These are phyloP conservation scores for Oxyura jamaicensis DNA, from an alignment of 2,113 vertebrate species.

Conservation along the genomic window DNA sequence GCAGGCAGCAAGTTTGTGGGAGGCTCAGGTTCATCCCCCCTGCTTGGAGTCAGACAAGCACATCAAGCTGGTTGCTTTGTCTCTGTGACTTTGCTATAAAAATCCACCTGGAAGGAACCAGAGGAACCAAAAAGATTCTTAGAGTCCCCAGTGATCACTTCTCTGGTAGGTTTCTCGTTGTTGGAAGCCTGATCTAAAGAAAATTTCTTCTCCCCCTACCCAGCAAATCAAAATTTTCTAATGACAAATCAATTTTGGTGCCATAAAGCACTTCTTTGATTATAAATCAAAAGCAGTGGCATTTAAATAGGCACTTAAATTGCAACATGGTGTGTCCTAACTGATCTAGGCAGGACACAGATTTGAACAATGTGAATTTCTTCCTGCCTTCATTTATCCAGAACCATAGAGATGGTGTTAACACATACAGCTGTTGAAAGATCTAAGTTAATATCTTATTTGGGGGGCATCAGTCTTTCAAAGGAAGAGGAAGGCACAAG, in stretches of 20 bases:
- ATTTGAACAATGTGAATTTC: background rate
- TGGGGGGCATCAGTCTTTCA: accelerated
- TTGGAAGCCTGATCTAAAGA: background rate
- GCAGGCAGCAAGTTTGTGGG: background rate
- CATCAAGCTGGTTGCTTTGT: background rate
- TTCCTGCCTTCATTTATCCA: background rate
- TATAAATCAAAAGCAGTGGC: background rate
- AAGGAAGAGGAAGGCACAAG: background rate
- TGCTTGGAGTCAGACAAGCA: background rate
- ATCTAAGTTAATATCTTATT: background rate
- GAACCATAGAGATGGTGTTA: background rate
- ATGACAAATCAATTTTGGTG: background rate
- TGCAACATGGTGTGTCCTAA: background rate
- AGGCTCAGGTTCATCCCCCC: background rate
- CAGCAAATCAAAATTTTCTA: background rate
- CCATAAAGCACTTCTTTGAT: background rate
- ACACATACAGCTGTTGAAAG: background rate
- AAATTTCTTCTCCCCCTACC: accelerated
- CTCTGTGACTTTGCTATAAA: background rate
- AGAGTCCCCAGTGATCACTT: background rate
- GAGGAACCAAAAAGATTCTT: background rate
- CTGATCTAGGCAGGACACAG: background rate
- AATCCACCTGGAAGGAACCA: background rate
- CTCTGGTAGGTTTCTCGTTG: background rate
- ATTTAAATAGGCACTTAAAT: background rate